Evolutionary conservation across 2,113 vertebrate species (phyloP), one percentile per base, ranked within the genome.

Genomic region (Platysteira castanea): DNA sequence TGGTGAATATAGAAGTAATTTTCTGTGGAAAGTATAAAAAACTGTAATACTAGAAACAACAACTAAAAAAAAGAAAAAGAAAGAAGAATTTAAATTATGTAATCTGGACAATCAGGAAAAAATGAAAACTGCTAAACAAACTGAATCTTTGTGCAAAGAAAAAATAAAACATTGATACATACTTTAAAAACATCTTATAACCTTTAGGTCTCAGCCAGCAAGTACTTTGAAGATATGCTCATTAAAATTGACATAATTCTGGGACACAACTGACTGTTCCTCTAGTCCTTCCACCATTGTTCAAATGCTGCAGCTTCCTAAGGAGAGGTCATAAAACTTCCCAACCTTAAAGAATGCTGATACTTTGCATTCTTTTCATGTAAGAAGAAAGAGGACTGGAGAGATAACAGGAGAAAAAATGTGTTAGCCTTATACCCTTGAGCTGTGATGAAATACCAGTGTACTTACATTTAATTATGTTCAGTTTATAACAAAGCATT

Each of bases 381-480:
- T 84, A 87, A 78, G 74, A 86, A 96, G 56, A 86, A 94, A 84
- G 61, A 65, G 57, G 70, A 87, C 30, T 74, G 71, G 26, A 83
- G 44, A 91, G 96, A 95, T 91, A 96, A 87, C 84, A 92, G 59
- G 64, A 95, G 69, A 90, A 90, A 95, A 31, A 96, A 95, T 93
- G 90, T 74, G 68, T 85, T 94, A 89, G 89, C 73, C 84, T 93
- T 77, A 93, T 91, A 94, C 54, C 91, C 84, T 95, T 93, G 92
- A 97, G 94, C 88, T 94, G 63, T 96, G 93, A 96, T 96, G 84
- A 96, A 97, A 96, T 88, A 90, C 77, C 78, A 92, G 76, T 75
- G 69, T 93, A 93, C 86, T 84, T 94, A 87, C 73, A 95, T 96
- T 95, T 96, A 97, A 97, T 97, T 97, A 95, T 79, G 90, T 90